Conservation (phyloP, 2,797 vertebrate genomes). For the Hippopotamyrus pictus region DNA sequence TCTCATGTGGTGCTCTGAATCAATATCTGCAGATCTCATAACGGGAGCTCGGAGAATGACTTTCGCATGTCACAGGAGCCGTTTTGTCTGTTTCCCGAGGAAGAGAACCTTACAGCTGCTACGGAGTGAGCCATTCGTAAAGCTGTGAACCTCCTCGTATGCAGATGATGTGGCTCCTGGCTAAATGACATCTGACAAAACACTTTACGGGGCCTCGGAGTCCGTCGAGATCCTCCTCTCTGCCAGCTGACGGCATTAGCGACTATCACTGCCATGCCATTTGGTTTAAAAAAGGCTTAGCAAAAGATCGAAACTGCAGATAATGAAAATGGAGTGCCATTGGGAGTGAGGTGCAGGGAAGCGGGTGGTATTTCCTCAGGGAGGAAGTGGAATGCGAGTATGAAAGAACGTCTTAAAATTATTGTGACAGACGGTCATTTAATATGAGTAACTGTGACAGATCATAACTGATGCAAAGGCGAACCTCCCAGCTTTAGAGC, state of each 20-base stretch:
- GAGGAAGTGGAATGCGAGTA: not conserved
- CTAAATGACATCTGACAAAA: not conserved
- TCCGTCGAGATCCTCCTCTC: not conserved
- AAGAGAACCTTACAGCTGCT: not conserved
- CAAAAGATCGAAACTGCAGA: not conserved
- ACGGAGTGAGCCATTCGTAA: not conserved
- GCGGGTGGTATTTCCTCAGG: not conserved
- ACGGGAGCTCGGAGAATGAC: not conserved
- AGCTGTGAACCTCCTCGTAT: not conserved
- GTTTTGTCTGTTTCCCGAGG: not conserved
- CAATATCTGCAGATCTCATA: not conserved
- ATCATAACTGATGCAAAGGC: not conserved
- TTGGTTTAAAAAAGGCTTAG: not conserved
- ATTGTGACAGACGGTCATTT: not conserved
- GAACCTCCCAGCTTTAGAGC: not conserved
- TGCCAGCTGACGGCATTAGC: not conserved
- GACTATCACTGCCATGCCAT: not conserved
- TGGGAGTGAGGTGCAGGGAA: not conserved
- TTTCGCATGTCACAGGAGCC: not conserved
- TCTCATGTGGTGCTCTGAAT: not conserved
- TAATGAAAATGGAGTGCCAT: not conserved
- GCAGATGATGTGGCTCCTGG: not conserved
- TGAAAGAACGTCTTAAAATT: constrained; percentile 1
- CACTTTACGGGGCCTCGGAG: not conserved
- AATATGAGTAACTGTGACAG: constrained; percentile 1